Conservation (phyloP, 2,888 invertebrate genomes). For the Drosophila barbarae region DNA sequence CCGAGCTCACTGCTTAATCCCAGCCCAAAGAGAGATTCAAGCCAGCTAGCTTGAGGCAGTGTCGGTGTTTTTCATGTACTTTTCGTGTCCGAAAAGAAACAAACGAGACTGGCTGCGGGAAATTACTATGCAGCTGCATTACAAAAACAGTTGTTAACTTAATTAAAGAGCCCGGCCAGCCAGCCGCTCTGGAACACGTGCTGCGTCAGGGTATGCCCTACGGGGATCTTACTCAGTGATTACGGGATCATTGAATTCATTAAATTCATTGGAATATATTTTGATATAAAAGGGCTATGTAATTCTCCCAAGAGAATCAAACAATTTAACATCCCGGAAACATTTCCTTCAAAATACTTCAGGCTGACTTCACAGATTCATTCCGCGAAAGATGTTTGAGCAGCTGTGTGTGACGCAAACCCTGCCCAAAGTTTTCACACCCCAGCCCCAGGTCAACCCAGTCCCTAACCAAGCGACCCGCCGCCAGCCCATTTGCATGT, state of each 20-base stretch:
- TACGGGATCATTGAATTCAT: no score
- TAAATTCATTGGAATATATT: background rate
- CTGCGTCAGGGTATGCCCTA: background rate
- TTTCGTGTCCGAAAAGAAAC: slow-evolving; percentile 49
- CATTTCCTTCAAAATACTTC: no score
- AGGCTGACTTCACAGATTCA: slow-evolving; percentile 26
- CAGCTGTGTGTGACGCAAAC: slow-evolving; percentile 32
- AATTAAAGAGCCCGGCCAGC: slow-evolving; percentile 58
- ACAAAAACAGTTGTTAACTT: slow-evolving; percentile 64
- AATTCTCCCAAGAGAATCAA: background rate
- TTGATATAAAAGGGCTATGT: background rate
- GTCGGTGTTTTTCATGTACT: slow-evolving; percentile 50
- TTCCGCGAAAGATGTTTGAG: slow-evolving; percentile 29
- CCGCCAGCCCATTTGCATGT: slow-evolving; percentile 53
- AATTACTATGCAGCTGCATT: slow-evolving; percentile 42
- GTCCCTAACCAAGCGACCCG: background rate
- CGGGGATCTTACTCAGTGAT: background rate
- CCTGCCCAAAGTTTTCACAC: slow-evolving; percentile 26
- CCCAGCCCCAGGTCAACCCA: slow-evolving; percentile 1
- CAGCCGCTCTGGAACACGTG: slow-evolving; percentile 30
- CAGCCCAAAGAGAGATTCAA: slow-evolving; percentile 15
- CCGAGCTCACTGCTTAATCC: slow-evolving; percentile 2
- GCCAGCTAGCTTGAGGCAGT: slow-evolving; percentile 49
- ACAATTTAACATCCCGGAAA: background rate
- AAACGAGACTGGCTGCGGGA: slow-evolving; percentile 31